These are phyloP conservation scores for Pseudolaguvia tuberculata DNA, from an alignment of 2,113 vertebrate species.

Conservation along the genomic window DNA sequence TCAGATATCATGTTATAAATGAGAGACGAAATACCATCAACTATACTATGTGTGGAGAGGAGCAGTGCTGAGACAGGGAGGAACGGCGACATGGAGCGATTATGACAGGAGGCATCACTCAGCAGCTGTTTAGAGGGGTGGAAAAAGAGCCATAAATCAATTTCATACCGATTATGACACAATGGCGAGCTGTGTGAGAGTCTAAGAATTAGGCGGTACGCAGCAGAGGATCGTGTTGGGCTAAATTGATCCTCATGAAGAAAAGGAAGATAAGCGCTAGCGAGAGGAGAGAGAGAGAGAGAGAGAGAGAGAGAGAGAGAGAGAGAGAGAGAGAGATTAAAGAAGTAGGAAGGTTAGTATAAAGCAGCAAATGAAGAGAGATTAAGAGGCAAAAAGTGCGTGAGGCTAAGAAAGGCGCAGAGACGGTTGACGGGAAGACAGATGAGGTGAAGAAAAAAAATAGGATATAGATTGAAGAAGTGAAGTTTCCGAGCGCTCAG, in stretches of 20 bases:
- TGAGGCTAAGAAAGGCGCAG: not conserved
- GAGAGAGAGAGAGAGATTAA: slow-evolving; percentile 28
- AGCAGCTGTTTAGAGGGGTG: slow-evolving; percentile 59
- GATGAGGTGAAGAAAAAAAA: slow-evolving; percentile 17
- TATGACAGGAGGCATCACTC: slow-evolving; percentile 60
- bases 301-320: too few species aligned
- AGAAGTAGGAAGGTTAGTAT: slow-evolving; percentile 16
- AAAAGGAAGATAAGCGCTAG: slow-evolving; percentile 38
- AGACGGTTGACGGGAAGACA: slow-evolving; percentile 27
- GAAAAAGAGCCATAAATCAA: slow-evolving; percentile 61
- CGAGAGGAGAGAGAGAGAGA: too few species aligned
- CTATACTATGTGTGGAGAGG: slow-evolving; percentile 42
- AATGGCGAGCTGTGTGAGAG: slow-evolving; percentile 50
- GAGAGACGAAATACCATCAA: slow-evolving; percentile 53
- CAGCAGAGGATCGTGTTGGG: slow-evolving; percentile 54
- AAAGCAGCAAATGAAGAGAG: slow-evolving; percentile 38
- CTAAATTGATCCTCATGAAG: slow-evolving; percentile 58
- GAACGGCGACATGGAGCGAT: slow-evolving; percentile 47
- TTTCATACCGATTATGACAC: slow-evolving; percentile 58
- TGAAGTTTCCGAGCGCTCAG: not conserved
- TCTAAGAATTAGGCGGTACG: slow-evolving; percentile 51
- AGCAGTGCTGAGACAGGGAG: slow-evolving; percentile 32
- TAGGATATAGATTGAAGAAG: not conserved
- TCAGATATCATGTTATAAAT: slow-evolving; percentile 51
- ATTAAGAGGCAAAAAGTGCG: slow-evolving; percentile 24